These are phyloP conservation scores for Festucalex cinctus DNA, from an alignment of 2,113 vertebrate genomes.

Conservation along the genomic window DNA sequence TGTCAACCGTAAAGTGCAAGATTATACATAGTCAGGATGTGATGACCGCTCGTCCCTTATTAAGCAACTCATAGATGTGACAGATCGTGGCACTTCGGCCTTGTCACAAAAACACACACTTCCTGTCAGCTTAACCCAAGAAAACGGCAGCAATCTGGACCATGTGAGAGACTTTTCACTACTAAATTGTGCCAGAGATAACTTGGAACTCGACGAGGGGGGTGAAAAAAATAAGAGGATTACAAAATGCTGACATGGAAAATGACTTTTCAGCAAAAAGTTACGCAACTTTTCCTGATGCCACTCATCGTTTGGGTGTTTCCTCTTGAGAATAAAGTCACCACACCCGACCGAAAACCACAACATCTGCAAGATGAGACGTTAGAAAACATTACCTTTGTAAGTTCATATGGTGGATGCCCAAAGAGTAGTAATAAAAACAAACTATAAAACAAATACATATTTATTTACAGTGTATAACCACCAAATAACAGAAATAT, in stretches of 20 bases:
- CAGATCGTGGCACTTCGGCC: constrained; percentile 5
- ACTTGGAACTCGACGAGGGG: not conserved
- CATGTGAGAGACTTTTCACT: not conserved
- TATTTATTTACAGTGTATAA: not conserved
- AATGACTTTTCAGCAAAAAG: constrained; percentile 21
- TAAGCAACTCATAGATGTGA: constrained; percentile 10
- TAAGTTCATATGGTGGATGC: not conserved
- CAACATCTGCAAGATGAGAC: not conserved
- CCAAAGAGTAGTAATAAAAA: too few relatives aligned
- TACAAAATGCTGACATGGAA: not conserved
- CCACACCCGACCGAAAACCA: constrained; percentile 38
- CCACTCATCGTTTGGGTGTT: constrained; percentile 31
- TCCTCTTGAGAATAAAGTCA: not conserved
- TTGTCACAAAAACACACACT: constrained; percentile 51
- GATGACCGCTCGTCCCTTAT: constrained; percentile 6
- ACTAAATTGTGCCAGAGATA: not conserved
- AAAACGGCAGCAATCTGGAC: constrained; percentile 9
- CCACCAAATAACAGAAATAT: not conserved
- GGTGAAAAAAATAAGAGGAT: too few relatives aligned
- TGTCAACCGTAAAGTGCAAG: not conserved
- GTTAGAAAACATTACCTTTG: not conserved
- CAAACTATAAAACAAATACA: too few relatives aligned
- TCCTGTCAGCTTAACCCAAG: constrained; percentile 45
- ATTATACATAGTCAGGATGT: constrained; percentile 12
- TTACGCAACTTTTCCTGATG: constrained; percentile 26